phyloP scores from a whole-genome alignment of 2,888 invertebrate species.

The Acleris sparsana region DNA sequence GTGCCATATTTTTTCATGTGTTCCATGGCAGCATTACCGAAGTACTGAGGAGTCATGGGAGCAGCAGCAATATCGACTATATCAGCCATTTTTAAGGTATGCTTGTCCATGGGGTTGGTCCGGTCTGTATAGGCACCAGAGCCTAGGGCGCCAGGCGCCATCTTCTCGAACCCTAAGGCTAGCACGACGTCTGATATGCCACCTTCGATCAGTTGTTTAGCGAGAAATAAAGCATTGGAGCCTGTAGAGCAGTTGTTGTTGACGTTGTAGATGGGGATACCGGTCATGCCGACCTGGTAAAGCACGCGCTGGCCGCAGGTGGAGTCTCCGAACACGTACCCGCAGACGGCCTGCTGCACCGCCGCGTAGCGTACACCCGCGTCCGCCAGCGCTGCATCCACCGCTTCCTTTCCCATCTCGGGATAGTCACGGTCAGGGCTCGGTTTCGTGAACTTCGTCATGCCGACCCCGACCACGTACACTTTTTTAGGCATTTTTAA shows the following conservation, averaged over 20 bases:
- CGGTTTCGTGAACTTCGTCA: conserved; percentile 99
- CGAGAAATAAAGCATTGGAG: conserved; percentile 94
- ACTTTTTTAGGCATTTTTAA: conserved; percentile 84
- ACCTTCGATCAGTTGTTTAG: conserved; percentile 95
- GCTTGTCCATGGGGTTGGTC: conserved; percentile 95
- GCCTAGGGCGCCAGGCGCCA: conserved; percentile 95
- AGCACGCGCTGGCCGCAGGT: conserved; percentile 97
- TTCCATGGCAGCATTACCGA: conserved; percentile 97
- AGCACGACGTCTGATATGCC: conserved; percentile 94
- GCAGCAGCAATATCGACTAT: conserved; percentile 90
- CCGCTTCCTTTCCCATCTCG: conserved; percentile 96
- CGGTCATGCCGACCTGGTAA: conserved; percentile 97
- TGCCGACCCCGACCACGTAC: conserved; percentile 97
- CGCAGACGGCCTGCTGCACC: conserved; percentile 95
- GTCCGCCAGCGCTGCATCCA: conserved; percentile 93
- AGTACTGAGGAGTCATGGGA: conserved; percentile 97
- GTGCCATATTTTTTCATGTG: conserved; percentile 98
- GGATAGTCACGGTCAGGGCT: conserved; percentile 96
- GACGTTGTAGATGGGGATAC: conserved; percentile 98
- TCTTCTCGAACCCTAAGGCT: conserved; percentile 98
- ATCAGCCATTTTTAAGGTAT: conserved; percentile 93
- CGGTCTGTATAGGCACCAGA: conserved; percentile 90
- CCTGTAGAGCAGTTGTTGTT: conserved; percentile 99
- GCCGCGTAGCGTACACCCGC: conserved; percentile 89
- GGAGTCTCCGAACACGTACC: conserved; percentile 98